Evolutionary conservation across 1,140 invertebrate genomes (phyloP), one percentile per base, ranked within the genome.

Genomic region (Leptestheria dahalacensis): DNA sequence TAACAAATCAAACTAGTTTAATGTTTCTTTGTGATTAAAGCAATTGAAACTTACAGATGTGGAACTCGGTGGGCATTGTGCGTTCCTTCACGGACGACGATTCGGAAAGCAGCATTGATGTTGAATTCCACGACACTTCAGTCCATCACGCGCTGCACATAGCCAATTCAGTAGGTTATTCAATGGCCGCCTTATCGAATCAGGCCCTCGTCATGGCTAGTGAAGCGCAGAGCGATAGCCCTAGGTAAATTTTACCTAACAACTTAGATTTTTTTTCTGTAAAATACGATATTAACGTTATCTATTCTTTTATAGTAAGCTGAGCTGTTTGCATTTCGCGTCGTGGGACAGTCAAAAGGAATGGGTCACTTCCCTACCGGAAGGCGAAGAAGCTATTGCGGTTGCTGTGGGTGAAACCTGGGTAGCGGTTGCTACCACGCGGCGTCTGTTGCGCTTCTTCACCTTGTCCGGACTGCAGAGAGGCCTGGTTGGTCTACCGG

Each of bases 61-160:
- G 87, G 86, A 93, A 94, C 67, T 81, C 84, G 62, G 76, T 89
- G 11, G 90, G 88, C 48, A 82, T 91, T 61, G 82, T 91, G 1
- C 79, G 82, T 20, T 82, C 81, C 66, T 87, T 86, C 65, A 78
- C 77, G 1, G 76, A 76, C 10, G 81, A 79, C 66, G 72, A 86
- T 18, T 83, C 83, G 29, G 71, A 77, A 65, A 74, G 72, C 62
- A 84, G 81, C 20, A 93, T 98, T 60, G 91, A 96, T 71, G 84
- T 97, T 10, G 91, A 96, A 69, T 98, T 97, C 73, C 91, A 97
- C 67, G 90, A 97, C 74, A 79, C 83, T 0, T 78, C 81, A n/a
- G 73, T 87, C 41, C 91, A 97, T 74, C 91, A 94, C 72, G 80
- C 86, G 4, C 82, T 97, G 67, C 86, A 94, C 70, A 77, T 97